Evolutionary conservation across 2,888 invertebrate genomes (phyloP), one percentile per base, ranked within the genome.

Genomic region (Leucozona laternaria): DNA sequence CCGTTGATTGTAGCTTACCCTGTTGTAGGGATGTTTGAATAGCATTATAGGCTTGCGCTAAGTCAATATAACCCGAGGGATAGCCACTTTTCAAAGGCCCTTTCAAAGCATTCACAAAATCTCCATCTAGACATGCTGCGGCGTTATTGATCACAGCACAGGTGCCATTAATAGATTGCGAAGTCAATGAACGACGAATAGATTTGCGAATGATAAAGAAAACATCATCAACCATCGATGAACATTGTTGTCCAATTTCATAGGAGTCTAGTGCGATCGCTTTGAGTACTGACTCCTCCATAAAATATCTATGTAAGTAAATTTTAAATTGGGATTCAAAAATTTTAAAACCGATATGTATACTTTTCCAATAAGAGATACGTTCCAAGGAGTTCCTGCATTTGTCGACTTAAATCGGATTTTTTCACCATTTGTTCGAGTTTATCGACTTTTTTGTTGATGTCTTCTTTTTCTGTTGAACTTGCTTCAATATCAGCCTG

Each of bases 201-300:
- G 98, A 98, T 93, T 99, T 99, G 90, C 98, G 96, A 3, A 99
- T 95, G 88, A 99, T 98, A 92, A 98, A 99, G 93, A 99, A 99
- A 0, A 98, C 97, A 92, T 99, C 99, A 92, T 99, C 99, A 0
- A 99, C 97, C 94, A 99, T 96, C 89, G 97, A 98, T 3, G 98
- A 98, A 1, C 96, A 96, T 88, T 96, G 94, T 79, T 95, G 95
- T 5, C 95, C 95, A n/a, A 94, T 93, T 89, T 96, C 96, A 31
- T 96, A 93, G 0, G 94, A 93, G 90, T 98, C 97, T 94, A 98
- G 94, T 78, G 95, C 95, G 68, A 98, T 94, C 1, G 98, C 99
- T 93, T 99, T 99, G 60, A 95, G 95, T 0, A 99, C 96, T 90
- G 98, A 98, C 92, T 99, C 98, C 89, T 97, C 96, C 94, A 99